Percentiles rank a stretch among this genome's conserved stretches.
phyloP scores from a whole-genome alignment of 2,888 invertebrate species.

The Lasius fuliginosus region DNA sequence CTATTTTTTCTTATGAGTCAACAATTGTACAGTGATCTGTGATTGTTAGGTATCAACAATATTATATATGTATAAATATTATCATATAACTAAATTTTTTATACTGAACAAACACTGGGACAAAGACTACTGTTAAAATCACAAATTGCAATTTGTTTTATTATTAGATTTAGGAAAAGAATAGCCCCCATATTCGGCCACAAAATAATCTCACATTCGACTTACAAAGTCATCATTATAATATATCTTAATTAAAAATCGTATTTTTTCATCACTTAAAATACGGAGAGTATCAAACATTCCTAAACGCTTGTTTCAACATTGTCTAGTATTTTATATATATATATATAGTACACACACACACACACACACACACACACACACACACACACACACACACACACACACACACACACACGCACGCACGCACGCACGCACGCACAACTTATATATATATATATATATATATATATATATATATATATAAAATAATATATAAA shows the following conservation, averaged over 20 bases:
- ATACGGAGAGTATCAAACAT: neutral
- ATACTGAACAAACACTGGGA: conserved; percentile 80
- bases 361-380: too few relatives aligned
- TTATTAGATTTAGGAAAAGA: neutral
- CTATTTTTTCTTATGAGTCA: conserved; percentile 64
- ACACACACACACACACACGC: too few relatives aligned
- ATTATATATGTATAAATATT: conserved; percentile 28
- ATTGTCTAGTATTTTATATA: conserved; percentile 11
- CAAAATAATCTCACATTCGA: neutral
- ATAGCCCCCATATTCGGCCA: neutral
- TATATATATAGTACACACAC: conserved; percentile 1
- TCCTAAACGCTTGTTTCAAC: conserved; percentile 6
- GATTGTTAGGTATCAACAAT: conserved; percentile 32
- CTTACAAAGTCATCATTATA: neutral
- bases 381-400: neutral
- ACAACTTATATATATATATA: neutral
- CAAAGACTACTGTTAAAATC: conserved; percentile 62
- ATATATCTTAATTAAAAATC: conserved; percentile 16
- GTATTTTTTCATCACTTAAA: conserved; percentile 5
- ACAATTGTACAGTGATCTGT: conserved; percentile 51
- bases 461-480: too few relatives aligned
- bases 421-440: too few relatives aligned
- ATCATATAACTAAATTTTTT: conserved; percentile 41
- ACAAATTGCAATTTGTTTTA: conserved; percentile 24
- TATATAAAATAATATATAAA: too few relatives aligned